Percentiles rank a stretch among this genome's conserved stretches.
Evolutionary conservation across 2,113 vertebrate species (phyloP).

Genomic region (Oenanthe melanoleuca): DNA sequence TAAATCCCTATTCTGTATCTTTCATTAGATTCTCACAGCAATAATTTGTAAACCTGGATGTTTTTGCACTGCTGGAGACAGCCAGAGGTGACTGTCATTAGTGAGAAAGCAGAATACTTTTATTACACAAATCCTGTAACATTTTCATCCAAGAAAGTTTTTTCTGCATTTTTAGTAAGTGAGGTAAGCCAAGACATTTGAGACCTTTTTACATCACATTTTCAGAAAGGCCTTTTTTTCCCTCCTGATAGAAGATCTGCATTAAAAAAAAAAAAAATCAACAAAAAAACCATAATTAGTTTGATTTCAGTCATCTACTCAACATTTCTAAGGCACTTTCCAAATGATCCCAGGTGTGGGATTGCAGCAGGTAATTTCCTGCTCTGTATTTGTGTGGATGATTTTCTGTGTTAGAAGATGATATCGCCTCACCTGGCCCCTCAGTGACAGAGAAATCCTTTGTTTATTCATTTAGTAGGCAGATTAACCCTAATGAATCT

Average conservation of each 20-base stretch:
- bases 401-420: constrained; percentile 88
- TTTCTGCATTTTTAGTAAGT: background rate
- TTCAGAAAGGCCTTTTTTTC: constrained; percentile 5
- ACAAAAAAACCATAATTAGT: background rate
- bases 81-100: background rate
- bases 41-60: background rate
- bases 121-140: background rate
- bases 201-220: background rate
- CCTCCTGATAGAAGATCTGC: constrained; percentile 18
- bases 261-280: background rate
- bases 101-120: background rate
- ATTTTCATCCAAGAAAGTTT: background rate
- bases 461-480: constrained; percentile 95
- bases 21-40: background rate
- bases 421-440: constrained; percentile 93
- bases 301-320: constrained; percentile 65
- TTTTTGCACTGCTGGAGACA: background rate
- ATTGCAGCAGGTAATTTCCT: constrained; percentile 93
- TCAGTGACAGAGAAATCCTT: constrained; percentile 91
- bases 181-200: background rate
- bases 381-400: constrained; percentile 78
- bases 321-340: constrained; percentile 66
- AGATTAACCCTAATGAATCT: constrained; percentile 89
- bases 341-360: constrained; percentile 85
- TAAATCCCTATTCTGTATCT: background rate